These are phyloP conservation scores for Pogonognathellus flavescens DNA, from an alignment of 1,140 invertebrate genomes.

Conservation along the genomic window DNA sequence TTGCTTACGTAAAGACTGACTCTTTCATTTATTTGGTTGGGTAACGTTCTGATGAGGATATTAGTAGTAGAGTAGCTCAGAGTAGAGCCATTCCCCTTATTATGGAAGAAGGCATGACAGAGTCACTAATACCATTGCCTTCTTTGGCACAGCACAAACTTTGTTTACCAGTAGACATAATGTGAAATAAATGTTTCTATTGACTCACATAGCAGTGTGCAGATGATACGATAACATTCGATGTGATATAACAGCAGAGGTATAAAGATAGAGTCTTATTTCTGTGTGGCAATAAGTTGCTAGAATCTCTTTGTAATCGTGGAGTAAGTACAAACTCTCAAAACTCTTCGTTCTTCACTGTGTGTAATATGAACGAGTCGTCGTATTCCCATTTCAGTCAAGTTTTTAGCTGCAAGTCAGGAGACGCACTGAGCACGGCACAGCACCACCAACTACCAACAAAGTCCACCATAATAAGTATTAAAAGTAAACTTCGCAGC, in stretches of 20 bases:
- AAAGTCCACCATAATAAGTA: background rate
- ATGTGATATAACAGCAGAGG: background rate
- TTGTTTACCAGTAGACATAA: slow-evolving; percentile 15
- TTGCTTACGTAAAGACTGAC: background rate
- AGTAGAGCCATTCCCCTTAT: background rate
- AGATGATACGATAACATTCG: background rate
- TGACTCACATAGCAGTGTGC: slow-evolving; percentile 15
- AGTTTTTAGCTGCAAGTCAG: background rate
- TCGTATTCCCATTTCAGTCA: background rate
- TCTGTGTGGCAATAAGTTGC: slow-evolving; percentile 1
- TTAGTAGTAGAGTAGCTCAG: background rate
- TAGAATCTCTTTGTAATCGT: slow-evolving; percentile 9
- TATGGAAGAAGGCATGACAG: background rate
- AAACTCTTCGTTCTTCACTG: background rate
- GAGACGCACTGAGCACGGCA: background rate
- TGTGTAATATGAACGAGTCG: background rate
- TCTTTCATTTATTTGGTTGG: background rate
- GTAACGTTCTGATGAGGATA: background rate
- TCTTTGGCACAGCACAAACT: slow-evolving; percentile 5
- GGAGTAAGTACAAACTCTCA: slow-evolving; percentile 35
- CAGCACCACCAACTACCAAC: background rate
- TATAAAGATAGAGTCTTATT: background rate
- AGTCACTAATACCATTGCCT: background rate
- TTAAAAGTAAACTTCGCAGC: slow-evolving; percentile 2
- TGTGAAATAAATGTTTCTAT: slow-evolving; percentile 16